Conservation (phyloP, 2,113 vertebrate genomes). For the mouse (Mus musculus) region DNA sequence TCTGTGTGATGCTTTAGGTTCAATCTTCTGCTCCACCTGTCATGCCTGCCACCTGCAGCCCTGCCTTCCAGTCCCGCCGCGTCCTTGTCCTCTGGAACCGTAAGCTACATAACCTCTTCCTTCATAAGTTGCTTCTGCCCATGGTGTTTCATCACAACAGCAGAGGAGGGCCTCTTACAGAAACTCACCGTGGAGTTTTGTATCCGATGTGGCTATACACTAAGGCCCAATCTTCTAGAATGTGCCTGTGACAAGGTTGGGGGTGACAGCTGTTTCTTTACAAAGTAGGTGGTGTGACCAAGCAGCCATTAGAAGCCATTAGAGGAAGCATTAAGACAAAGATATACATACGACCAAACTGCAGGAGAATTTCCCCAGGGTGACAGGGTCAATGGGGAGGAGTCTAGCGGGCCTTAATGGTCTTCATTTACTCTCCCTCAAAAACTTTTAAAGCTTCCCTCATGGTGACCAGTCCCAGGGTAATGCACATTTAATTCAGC, state of each 20-base stretch:
- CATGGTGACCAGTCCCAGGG: slow-evolving; percentile 39
- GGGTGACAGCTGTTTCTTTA: slow-evolving; percentile 51
- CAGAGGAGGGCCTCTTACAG: not conserved
- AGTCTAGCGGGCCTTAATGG: slow-evolving; percentile 52
- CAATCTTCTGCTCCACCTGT: not conserved
- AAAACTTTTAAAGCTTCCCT: slow-evolving; percentile 71
- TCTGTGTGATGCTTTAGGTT: not conserved
- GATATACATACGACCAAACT: not conserved
- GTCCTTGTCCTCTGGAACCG: not conserved
- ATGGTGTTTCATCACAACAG: not conserved
- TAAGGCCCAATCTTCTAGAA: slow-evolving; percentile 23
- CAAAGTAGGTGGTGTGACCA: slow-evolving; percentile 1
- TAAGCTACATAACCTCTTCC: not conserved
- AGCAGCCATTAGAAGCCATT: slow-evolving; percentile 64
- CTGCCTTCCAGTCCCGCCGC: too few species aligned
- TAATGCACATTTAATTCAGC: slow-evolving; percentile 80
- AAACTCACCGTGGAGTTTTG: not conserved
- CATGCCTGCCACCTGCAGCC: not conserved
- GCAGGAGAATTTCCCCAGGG: slow-evolving; percentile 48
- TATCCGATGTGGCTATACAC: not conserved
- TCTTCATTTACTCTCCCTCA: slow-evolving; percentile 61
- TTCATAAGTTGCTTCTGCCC: not conserved
- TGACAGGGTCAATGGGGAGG: not conserved
- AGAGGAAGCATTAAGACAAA: slow-evolving; percentile 67
- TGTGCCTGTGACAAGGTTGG: not conserved